Conservation (phyloP, 2,888 invertebrate species). For the Leptinotarsa rubiginosa region DNA sequence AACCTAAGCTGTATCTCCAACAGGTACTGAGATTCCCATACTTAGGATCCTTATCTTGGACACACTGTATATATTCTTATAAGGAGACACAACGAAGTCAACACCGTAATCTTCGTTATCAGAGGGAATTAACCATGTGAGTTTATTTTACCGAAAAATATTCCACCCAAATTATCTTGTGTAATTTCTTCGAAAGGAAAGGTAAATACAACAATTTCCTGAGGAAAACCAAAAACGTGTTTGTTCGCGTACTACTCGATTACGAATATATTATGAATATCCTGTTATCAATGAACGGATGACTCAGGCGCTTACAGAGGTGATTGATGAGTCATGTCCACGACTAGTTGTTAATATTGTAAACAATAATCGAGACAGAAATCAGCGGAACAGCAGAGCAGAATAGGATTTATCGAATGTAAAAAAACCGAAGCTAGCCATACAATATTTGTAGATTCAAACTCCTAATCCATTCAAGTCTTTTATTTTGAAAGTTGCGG, state of each 20-base stretch:
- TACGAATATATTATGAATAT: conserved; percentile 29
- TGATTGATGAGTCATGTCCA: conserved; percentile 1
- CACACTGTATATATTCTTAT: too few relatives aligned
- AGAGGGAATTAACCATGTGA: not conserved
- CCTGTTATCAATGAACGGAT: conserved; percentile 11
- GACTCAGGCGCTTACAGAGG: conserved; percentile 27
- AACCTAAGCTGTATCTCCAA: too few relatives aligned
- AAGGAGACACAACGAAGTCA: too few relatives aligned
- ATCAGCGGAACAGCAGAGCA: not conserved
- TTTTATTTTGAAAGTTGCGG: too few relatives aligned
- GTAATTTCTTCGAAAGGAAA: not conserved
- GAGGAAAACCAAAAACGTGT: not conserved
- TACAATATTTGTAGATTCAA: too few relatives aligned
- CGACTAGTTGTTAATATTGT: not conserved
- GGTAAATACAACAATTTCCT: not conserved
- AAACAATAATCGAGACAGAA: not conserved
- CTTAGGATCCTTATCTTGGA: too few relatives aligned
- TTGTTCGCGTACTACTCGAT: conserved; percentile 1
- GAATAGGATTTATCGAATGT: not conserved
- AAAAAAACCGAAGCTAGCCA: not conserved
- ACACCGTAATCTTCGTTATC: not conserved
- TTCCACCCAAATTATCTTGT: not conserved
- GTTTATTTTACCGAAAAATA: not conserved
- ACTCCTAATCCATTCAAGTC: too few relatives aligned
- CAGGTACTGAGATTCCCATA: too few relatives aligned